Percentiles rank a stretch among this genome's conserved stretches.
Evolutionary conservation across 1,140 invertebrate genomes (phyloP).

Genomic region (Euwallacea similis): DNA sequence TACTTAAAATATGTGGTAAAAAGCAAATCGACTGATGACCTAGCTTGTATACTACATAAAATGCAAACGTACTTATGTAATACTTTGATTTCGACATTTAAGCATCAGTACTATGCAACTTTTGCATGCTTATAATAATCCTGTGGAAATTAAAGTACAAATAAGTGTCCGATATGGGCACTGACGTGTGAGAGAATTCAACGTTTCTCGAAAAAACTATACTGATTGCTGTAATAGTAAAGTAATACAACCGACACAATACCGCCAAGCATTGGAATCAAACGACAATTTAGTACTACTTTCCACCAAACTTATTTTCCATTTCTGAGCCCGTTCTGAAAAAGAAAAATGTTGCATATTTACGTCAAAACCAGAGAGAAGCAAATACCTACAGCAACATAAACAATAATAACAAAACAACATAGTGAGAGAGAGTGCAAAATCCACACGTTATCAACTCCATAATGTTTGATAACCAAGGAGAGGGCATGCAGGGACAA

Average conservation of each 20-base stretch:
- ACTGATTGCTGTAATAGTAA: constrained; percentile 9
- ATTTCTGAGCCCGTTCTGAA: constrained; percentile 19
- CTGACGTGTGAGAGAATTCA: no score
- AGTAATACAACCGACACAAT: constrained; percentile 9
- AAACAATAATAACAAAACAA: constrained; percentile 19
- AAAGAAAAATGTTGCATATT: constrained; percentile 8
- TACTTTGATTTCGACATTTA: no score
- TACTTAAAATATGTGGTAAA: no score
- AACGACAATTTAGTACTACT: constrained; percentile 23
- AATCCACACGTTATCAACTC: constrained; percentile 38
- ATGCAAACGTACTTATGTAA: no score
- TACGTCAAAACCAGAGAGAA: background rate
- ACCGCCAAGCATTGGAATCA: constrained; percentile 19
- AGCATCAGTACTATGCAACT: no score
- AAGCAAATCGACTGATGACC: no score
- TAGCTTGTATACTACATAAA: no score
- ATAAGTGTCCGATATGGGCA: no score
- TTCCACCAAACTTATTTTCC: constrained; percentile 28
- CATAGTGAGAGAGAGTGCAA: constrained; percentile 24
- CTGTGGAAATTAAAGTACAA: no score
- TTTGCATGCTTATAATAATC: no score
- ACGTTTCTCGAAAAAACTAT: constrained; percentile 8
- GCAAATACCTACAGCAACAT: constrained; percentile 16
- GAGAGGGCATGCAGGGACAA: constrained; percentile 4
- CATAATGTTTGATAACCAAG: constrained; percentile 15